Evolutionary conservation across 2,113 vertebrate genomes (phyloP), one percentile per base, ranked within the genome.

Genomic region (Pongo abelii): DNA sequence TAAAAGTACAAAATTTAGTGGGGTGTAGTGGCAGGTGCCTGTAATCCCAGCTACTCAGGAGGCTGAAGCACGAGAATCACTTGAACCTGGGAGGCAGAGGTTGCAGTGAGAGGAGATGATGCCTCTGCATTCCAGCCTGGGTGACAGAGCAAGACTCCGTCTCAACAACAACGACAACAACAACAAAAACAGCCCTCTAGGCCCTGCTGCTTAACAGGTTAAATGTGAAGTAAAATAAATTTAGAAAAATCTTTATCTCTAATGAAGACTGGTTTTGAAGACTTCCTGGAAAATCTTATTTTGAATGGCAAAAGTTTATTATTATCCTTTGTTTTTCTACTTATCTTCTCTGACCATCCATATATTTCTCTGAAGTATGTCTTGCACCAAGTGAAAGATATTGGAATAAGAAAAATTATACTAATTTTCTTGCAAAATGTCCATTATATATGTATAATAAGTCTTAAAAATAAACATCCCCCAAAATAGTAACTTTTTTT

Each of bases 351-450:
- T 38, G 75, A 70, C 3, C 92, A 57, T 75, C 8, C 23, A 69
- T 50, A n/a, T 40, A 50, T 89, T 75, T 70, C 3, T 72, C 22
- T 0, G 40, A 81, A 25, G 11, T 81, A 55, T 27, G 7, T 3
- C 20, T 78, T 92, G n/a, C 3, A 16, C 1, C 50, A 79, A 89
- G 3, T 48, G 5, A 30, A 85, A 89, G 4, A 81, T 48, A 1
- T 46, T 86, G 8, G 64, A 16, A 72, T 84, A 93, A 55, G 32
- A 87, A 86, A 78, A 72, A 57, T 13, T 14, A 50, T 74, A 48
- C n/a, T 12, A 57, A 79, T 81, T 91, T 94, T 84, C 10, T 50
- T 75, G 61, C n/a, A 79, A 91, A 91, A 46, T 81, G 78, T 91
- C 9, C 13, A 86, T 48, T 67, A 59, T 12, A 78, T 78, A 40